These are phyloP conservation scores for Calidris pugnax DNA, from an alignment of 2,113 vertebrate genomes.

Conservation along the genomic window DNA sequence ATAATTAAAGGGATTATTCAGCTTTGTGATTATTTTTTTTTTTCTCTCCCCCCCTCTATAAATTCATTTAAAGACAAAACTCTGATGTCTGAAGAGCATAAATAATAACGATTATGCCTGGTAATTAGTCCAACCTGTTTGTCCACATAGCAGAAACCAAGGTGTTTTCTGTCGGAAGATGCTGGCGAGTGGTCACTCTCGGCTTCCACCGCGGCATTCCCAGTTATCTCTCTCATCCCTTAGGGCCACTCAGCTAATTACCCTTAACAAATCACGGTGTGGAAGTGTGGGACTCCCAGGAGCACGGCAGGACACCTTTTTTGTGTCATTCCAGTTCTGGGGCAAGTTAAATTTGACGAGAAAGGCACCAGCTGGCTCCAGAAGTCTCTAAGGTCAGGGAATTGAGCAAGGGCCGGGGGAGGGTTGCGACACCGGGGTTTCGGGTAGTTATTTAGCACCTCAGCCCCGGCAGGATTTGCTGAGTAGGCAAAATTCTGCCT, in stretches of 20 bases:
- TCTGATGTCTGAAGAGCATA: slow-evolving; percentile 66
- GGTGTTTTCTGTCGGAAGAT: slow-evolving; percentile 3
- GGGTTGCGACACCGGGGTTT: not conserved
- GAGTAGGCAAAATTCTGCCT: not conserved
- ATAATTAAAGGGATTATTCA: slow-evolving; percentile 77
- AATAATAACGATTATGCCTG: slow-evolving; percentile 58
- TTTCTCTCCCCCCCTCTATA: not conserved
- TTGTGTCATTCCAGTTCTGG: not conserved
- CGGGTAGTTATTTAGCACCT: not conserved
- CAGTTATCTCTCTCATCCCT: not conserved
- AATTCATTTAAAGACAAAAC: slow-evolving; percentile 74
- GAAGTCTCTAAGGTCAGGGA: not conserved
- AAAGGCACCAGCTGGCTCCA: not conserved
- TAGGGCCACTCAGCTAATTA: not conserved
- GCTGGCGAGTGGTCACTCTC: not conserved
- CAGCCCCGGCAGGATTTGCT: not conserved
- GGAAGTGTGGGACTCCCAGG: not conserved
- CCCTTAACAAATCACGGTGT: not conserved
- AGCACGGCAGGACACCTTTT: not conserved
- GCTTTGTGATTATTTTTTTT: slow-evolving; percentile 13
- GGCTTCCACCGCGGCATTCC: not conserved
- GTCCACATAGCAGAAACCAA: slow-evolving; percentile 63
- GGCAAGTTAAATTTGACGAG: not conserved
- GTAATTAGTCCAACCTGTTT: slow-evolving; percentile 73
- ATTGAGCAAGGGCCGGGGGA: not conserved